Evolutionary conservation across 2,113 vertebrate genomes (phyloP).

Genomic region (Microtus pennsylvanicus): DNA sequence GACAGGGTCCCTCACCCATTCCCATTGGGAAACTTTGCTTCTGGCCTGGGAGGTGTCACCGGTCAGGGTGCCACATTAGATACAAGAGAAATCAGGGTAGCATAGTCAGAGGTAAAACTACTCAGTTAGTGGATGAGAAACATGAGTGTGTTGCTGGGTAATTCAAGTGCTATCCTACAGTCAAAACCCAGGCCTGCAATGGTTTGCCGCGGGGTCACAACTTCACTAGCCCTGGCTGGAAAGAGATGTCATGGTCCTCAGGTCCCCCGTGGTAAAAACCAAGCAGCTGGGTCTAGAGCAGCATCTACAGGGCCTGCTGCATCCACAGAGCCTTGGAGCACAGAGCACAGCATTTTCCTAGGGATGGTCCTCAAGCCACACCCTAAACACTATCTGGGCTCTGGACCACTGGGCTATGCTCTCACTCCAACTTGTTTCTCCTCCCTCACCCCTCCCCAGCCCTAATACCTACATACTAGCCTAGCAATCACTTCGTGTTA

Average conservation of each 20-base stretch:
- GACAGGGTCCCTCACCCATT: accelerated
- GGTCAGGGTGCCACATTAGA: accelerated
- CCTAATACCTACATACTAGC: neutral
- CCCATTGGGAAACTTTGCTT: accelerated
- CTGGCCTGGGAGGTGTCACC: neutral
- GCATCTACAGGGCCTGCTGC: accelerated
- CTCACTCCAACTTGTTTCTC: too few relatives aligned
- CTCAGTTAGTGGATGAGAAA: neutral
- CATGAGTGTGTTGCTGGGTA: accelerated
- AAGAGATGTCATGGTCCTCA: neutral
- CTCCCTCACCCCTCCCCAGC: neutral
- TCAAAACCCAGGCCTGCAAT: neutral
- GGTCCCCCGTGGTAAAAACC: neutral
- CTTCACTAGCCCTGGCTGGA: accelerated
- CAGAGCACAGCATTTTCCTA: neutral
- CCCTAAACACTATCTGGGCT: neutral
- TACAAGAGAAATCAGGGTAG: accelerated
- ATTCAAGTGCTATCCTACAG: too few relatives aligned
- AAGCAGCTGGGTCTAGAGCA: accelerated
- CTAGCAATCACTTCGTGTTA: accelerated
- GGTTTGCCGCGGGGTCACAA: accelerated
- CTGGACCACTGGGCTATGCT: accelerated
- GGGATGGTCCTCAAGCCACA: neutral
- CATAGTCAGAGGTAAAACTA: neutral
- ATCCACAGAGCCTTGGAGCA: accelerated